Conservation (phyloP, 1,140 invertebrate species). For the Zaprionus ghesquierei region DNA sequence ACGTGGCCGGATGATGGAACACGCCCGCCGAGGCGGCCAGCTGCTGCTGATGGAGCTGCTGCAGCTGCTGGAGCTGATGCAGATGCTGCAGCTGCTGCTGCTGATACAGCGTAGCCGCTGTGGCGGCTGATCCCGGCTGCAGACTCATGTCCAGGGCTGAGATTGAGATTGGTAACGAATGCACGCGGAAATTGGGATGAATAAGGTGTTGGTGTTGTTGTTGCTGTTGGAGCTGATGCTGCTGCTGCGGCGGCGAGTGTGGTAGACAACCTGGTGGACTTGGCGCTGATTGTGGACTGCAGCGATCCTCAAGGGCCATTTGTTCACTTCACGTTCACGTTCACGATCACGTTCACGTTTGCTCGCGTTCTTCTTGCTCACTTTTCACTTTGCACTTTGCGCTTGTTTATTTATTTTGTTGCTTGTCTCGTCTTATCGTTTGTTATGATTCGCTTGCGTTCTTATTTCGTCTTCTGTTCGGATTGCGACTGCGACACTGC, state of each 20-base stretch:
- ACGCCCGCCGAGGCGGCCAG: slow-evolving; percentile 63
- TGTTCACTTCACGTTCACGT: slow-evolving; percentile 28
- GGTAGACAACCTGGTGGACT: slow-evolving; percentile 78
- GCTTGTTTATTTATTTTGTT: slow-evolving; percentile 17
- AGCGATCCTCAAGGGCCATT: slow-evolving; percentile 86
- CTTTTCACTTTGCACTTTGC: slow-evolving; percentile 16
- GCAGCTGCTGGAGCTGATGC: slow-evolving; percentile 74
- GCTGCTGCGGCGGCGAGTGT: slow-evolving; percentile 54
- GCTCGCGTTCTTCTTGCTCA: background rate
- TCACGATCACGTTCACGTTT: slow-evolving; percentile 20
- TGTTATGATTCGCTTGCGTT: slow-evolving; percentile 25
- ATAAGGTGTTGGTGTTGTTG: slow-evolving; percentile 6
- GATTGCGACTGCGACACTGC: slow-evolving; percentile 32
- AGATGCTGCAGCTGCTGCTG: slow-evolving; percentile 76
- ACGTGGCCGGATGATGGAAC: slow-evolving; percentile 67
- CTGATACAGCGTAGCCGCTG: slow-evolving; percentile 55
- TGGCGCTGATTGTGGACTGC: slow-evolving; percentile 85
- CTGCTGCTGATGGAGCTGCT: slow-evolving; percentile 78
- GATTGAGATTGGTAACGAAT: slow-evolving; percentile 5
- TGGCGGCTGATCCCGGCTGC: slow-evolving; percentile 40
- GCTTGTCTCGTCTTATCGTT: background rate
- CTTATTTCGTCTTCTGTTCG: slow-evolving; percentile 11
- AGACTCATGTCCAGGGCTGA: slow-evolving; percentile 68
- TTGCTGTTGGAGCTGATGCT: slow-evolving; percentile 12
- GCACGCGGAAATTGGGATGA: slow-evolving; percentile 24